phyloP scores from a whole-genome alignment of 2,797 vertebrate genomes.

The Sphenodon punctatus region DNA sequence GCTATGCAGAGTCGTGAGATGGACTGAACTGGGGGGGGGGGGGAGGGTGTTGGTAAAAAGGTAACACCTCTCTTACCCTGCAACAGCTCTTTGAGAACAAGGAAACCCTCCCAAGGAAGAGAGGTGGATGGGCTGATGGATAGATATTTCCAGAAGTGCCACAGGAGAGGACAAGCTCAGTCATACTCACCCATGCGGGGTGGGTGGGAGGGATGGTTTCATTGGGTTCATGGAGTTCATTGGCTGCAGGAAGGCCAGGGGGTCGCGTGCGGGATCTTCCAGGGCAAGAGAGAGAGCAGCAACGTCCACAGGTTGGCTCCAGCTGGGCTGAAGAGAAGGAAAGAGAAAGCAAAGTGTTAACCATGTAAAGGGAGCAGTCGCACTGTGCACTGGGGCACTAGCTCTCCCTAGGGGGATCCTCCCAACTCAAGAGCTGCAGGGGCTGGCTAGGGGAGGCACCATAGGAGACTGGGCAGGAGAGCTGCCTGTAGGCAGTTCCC shows the following conservation, averaged over 20 bases:
- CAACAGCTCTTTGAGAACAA: no score
- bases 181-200: conserved; percentile 86
- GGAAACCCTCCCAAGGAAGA: neutral
- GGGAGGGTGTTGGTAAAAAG: no score
- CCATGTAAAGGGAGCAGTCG: neutral
- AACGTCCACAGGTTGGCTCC: conserved; percentile 10
- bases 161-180: neutral
- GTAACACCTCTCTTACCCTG: no score
- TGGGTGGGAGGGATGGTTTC: conserved; percentile 90
- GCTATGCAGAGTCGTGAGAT: no score
- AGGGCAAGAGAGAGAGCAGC: neutral
- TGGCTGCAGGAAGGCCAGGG: conserved; percentile 56
- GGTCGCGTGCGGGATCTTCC: conserved; percentile 30
- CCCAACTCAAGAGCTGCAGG: neutral
- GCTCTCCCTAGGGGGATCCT: neutral
- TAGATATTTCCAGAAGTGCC: neutral
- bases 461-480: neutral
- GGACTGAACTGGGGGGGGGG: no score
- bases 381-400: neutral
- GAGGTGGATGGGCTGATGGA: neutral
- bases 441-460: neutral
- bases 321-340: conserved; percentile 30
- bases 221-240: conserved; percentile 97
- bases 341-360: neutral
- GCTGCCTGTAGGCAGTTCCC: neutral